Base-by-base conservation (phyloP, 2,888 invertebrate genomes). In the Adelphocoris suturalis region DNA sequence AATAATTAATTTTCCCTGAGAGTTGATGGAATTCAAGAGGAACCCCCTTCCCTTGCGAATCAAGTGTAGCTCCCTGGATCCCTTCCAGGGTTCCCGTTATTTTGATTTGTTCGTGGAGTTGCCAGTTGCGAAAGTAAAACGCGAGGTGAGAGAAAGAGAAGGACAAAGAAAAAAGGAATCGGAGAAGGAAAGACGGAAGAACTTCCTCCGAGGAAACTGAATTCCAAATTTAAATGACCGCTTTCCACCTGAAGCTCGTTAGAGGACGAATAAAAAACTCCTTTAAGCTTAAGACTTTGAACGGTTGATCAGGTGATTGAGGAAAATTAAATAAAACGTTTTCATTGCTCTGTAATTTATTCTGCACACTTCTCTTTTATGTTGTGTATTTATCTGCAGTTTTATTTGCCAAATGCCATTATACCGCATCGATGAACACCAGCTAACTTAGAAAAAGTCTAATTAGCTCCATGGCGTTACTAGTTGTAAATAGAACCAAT, bases 11-110 rank as follows among this genome's bases (percentile, higher is more conserved):
- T 78, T 78, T 78, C 78, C 46, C 47, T 19, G n/a, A 46, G 78
- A 78, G 78, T 78, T 78, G 78, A 78, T 78, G 78, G 78, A 37
- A 78, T 78, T 78, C 78, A 78, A 78, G 78, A 46, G 78, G 78
- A 46, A 19, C 78, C 46, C 47, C 46, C 46, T 12, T 11, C 68
- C 27, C 68, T 23, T 13, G 1, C 5, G 68, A 68, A 7, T 57
- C 37, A 37, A 37, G 37, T 37, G 52, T 5, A 14, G 16, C 52
- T 3, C 68, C 23, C 27, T 5, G n/a, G 57, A 57, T 37, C 76
- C 27, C 5, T 37, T 37, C 37, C 37, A 37, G 37, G 37, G 11
- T 37, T 27, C 27, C 76, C 46, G 37, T 68, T 78, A 78, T 78
- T 78, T 78, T 78, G 78, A 78, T 78, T 78, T 78, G 78, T 78